phyloP scores from a whole-genome alignment of 64 coral and sea anemone genomes.

The Pocillopora verrucosa region DNA sequence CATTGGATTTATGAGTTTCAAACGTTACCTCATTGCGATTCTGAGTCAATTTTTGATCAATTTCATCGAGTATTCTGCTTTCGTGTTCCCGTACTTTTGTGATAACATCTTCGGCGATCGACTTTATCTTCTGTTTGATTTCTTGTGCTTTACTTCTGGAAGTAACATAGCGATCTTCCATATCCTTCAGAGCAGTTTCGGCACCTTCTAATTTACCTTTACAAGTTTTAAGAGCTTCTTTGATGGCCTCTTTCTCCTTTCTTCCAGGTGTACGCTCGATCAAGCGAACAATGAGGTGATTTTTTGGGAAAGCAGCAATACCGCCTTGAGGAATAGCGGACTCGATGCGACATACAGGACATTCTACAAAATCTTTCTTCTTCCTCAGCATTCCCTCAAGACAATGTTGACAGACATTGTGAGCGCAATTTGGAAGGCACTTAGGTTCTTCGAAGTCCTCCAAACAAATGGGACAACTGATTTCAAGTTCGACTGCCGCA shows the following conservation, averaged over 20 bases:
- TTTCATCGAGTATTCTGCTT: constrained; percentile 38
- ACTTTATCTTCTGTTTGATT: constrained; percentile 46
- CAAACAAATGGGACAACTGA: constrained; percentile 78
- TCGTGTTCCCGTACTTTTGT: constrained; percentile 44
- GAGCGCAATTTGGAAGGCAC: constrained; percentile 62
- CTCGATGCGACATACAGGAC: constrained; percentile 64
- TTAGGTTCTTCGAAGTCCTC: constrained; percentile 82
- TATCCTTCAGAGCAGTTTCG: constrained; percentile 44
- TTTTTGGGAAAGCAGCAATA: constrained; percentile 66
- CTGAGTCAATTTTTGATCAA: constrained; percentile 33
- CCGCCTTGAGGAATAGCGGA: constrained; percentile 55
- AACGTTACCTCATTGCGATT: constrained; percentile 22
- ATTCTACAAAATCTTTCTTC: constrained; percentile 50
- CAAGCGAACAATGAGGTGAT: constrained; percentile 71
- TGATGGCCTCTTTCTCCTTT: constrained; percentile 65
- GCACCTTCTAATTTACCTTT: constrained; percentile 27
- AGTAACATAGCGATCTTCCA: constrained; percentile 28
- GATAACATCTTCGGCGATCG: constrained; percentile 51
- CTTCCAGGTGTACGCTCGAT: constrained; percentile 71
- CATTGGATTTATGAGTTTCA: not conserved
- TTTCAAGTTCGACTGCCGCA: constrained; percentile 55
- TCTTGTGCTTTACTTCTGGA: constrained; percentile 22
- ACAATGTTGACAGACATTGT: constrained; percentile 79
- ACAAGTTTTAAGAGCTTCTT: constrained; percentile 53
- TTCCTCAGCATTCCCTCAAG: constrained; percentile 47